Evolutionary conservation across 2,797 vertebrate genomes (phyloP).

Genomic region (Lerista edwardsae): DNA sequence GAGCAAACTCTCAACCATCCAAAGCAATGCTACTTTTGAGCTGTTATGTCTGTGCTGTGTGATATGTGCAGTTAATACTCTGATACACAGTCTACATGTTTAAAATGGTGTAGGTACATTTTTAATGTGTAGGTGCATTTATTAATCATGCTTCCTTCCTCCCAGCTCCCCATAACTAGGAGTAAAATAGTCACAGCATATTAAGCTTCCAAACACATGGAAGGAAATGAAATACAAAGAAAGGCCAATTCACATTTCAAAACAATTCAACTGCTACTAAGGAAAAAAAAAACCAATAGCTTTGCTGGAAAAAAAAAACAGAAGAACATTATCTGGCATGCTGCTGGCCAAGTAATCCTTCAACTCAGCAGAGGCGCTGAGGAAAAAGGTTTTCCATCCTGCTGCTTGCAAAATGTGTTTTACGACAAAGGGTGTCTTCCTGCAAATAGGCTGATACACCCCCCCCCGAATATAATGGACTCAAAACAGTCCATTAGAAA

Average conservation of each 20-base stretch:
- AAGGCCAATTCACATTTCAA: slow-evolving; percentile 71
- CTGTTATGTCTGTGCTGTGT: slow-evolving; percentile 27
- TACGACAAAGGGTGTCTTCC: background rate
- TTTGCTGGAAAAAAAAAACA: slow-evolving; percentile 51
- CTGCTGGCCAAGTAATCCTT: slow-evolving; percentile 54
- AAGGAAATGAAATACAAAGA: slow-evolving; percentile 51
- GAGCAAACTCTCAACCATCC: slow-evolving; percentile 40
- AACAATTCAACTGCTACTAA: slow-evolving; percentile 68
- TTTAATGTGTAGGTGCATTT: slow-evolving; percentile 52
- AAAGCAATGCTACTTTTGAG: slow-evolving; percentile 37
- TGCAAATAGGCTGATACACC: background rate
- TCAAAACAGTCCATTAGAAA: background rate
- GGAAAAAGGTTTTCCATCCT: slow-evolving; percentile 19
- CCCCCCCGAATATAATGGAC: background rate
- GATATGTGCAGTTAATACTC: slow-evolving; percentile 28
- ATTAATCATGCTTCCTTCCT: slow-evolving; percentile 50
- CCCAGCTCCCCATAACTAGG: slow-evolving; percentile 50
- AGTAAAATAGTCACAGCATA: slow-evolving; percentile 56
- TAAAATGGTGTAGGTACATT: slow-evolving; percentile 38
- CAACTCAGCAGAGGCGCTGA: slow-evolving; percentile 42
- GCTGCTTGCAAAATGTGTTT: slow-evolving; percentile 37
- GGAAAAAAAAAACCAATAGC: slow-evolving; percentile 56
- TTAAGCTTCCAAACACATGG: slow-evolving; percentile 47
- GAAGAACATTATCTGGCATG: slow-evolving; percentile 36
- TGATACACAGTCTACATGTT: slow-evolving; percentile 34